These are phyloP conservation scores for Syngnathus scovelli DNA, from an alignment of 2,113 vertebrate genomes.

Conservation along the genomic window DNA sequence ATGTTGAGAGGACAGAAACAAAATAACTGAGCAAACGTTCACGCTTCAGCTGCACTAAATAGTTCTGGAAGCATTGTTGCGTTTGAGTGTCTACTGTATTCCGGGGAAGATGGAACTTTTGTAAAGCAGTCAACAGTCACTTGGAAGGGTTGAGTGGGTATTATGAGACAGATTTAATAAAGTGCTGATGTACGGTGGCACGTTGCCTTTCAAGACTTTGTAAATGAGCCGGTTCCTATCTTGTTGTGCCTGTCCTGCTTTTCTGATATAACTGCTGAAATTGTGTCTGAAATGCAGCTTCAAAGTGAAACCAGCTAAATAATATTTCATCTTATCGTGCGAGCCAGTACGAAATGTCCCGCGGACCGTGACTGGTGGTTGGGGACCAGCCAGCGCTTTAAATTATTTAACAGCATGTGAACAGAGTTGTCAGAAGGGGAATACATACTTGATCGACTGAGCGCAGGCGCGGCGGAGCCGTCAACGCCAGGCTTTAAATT, in stretches of 20 bases:
- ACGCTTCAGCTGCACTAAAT: no score
- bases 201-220: not conserved
- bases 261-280: not conserved
- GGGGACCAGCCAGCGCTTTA: slow-evolving; percentile 32
- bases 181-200: not conserved
- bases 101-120: not conserved
- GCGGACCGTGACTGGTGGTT: not conserved
- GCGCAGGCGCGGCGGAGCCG: slow-evolving; percentile 61
- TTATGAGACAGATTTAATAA: not conserved
- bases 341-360: not conserved
- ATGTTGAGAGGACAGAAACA: not conserved
- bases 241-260: not conserved
- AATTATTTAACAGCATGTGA: slow-evolving; percentile 73
- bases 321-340: not conserved
- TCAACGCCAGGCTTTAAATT: slow-evolving; percentile 74
- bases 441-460: slow-evolving; percentile 62
- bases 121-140: not conserved
- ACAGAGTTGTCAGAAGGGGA: slow-evolving; percentile 69
- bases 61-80: no score
- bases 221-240: not conserved
- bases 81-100: not conserved
- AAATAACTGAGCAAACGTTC: no score
- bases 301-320: no score
- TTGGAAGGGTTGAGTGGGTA: not conserved
- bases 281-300: not conserved